phyloP scores from a whole-genome alignment of 2,888 invertebrate genomes.

The Pyrgus malvae region DNA sequence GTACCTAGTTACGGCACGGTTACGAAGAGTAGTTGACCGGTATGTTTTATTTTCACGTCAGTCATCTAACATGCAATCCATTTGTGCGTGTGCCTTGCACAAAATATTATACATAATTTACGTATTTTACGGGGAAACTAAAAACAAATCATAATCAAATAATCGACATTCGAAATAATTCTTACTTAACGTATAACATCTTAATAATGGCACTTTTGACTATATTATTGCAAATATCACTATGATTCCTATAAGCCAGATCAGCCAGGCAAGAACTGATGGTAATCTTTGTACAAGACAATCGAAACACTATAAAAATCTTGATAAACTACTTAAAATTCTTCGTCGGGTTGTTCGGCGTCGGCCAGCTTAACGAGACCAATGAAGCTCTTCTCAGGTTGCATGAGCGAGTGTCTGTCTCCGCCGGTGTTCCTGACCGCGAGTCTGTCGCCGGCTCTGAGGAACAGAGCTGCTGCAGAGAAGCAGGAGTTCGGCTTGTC shows the following conservation, averaged over 20 bases:
- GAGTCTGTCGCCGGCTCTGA: conserved; percentile 84
- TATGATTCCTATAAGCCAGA: conserved; percentile 20
- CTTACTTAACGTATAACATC: conserved; percentile 5
- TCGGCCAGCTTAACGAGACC: conserved; percentile 89
- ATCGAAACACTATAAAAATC: background rate
- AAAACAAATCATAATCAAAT: too few species aligned
- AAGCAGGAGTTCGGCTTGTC: conserved; percentile 88
- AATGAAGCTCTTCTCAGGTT: conserved; percentile 90
- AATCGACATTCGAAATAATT: background rate
- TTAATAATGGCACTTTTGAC: conserved; percentile 30
- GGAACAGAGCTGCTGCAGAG: conserved; percentile 85
- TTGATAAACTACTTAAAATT: conserved; percentile 44
- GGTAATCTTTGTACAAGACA: background rate
- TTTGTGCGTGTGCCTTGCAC: too few species aligned
- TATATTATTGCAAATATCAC: conserved; percentile 28
- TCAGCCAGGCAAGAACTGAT: conserved; percentile 33
- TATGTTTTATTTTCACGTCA: too few species aligned
- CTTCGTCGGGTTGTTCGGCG: conserved; percentile 62
- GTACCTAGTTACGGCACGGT: too few species aligned
- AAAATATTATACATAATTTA: too few species aligned
- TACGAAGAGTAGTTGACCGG: too few species aligned
- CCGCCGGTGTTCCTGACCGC: conserved; percentile 87
- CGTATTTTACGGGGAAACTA: too few species aligned
- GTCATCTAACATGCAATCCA: too few species aligned
- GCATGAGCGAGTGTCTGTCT: conserved; percentile 85